A percentile compares a stretch with the other conserved stretches of the same genome.
Conservation (phyloP, 1,140 invertebrate genomes). For the Trypoxylus dichotomus region DNA sequence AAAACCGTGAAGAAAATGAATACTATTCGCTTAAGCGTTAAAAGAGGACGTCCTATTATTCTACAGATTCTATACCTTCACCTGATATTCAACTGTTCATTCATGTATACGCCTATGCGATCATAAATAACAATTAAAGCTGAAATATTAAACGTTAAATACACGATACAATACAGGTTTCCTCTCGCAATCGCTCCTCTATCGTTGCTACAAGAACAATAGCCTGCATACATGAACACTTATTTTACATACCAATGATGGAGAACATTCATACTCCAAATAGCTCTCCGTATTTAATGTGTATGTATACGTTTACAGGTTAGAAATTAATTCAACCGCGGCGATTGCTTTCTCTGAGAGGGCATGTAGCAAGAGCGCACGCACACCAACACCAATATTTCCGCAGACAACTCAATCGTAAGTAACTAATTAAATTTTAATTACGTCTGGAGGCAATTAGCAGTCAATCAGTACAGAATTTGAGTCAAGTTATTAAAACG, state of each 20-base stretch:
- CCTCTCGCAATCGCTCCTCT: neutral
- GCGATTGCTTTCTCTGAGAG: constrained; percentile 3
- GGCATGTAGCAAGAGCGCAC: neutral
- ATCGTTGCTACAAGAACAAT: neutral
- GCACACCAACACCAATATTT: neutral
- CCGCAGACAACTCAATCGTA: constrained; percentile 30
- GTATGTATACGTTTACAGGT: neutral
- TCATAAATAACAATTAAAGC: constrained; percentile 23
- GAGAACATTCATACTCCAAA: neutral
- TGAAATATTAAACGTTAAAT: constrained; percentile 23
- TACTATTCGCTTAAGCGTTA: no score
- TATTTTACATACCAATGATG: constrained; percentile 10
- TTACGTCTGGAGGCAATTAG: constrained; percentile 50
- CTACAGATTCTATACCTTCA: no score
- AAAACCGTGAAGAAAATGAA: no score
- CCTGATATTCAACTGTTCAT: no score
- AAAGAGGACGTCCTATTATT: no score
- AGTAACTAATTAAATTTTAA: constrained; percentile 49
- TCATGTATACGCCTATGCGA: neutral
- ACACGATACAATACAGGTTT: constrained; percentile 19
- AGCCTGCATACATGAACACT: constrained; percentile 24
- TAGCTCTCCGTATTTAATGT: neutral
- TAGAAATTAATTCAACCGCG: neutral
- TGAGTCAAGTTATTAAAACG: constrained; percentile 48
- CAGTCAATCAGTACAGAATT: constrained; percentile 48